Percentiles rank a stretch among this genome's conserved stretches.
Conservation (phyloP, 2,888 invertebrate species). For the Conchocele bisecta region DNA sequence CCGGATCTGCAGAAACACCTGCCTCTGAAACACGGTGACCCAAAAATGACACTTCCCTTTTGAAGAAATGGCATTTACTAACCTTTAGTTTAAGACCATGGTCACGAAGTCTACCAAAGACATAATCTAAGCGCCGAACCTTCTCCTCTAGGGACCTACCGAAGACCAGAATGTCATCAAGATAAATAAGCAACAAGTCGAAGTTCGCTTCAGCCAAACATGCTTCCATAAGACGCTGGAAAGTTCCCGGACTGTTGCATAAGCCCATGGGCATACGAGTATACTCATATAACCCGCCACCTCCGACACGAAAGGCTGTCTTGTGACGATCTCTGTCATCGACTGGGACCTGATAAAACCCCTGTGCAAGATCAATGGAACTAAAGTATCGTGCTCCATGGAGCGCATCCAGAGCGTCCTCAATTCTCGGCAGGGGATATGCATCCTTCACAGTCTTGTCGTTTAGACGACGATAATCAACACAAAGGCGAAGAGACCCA, state of each 20-base stretch:
- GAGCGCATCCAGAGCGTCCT: not conserved
- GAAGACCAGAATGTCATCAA: slow-evolving; percentile 58
- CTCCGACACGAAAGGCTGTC: slow-evolving; percentile 24
- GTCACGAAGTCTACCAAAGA: not conserved
- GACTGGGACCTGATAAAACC: no score
- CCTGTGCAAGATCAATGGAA: slow-evolving; percentile 8
- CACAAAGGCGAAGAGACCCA: no score
- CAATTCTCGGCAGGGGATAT: slow-evolving; percentile 2
- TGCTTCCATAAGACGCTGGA: slow-evolving; percentile 57
- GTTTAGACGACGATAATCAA: not conserved
- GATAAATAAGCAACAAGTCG: slow-evolving; percentile 42
- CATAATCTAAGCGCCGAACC: not conserved
- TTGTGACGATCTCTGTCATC: no score
- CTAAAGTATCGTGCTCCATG: not conserved
- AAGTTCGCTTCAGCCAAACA: slow-evolving; percentile 50
- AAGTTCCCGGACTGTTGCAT: slow-evolving; percentile 52
- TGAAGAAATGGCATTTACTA: no score
- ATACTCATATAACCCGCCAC: slow-evolving; percentile 30
- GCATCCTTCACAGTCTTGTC: slow-evolving; percentile 7
- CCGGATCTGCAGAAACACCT: not conserved
- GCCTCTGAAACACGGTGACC: not conserved
- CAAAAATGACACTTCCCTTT: not conserved
- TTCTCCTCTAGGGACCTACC: slow-evolving; percentile 2
- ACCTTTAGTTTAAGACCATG: no score
- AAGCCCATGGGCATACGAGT: slow-evolving; percentile 50